Evolutionary conservation across 35 echinoderm and acorn worm species (phyloP).

Genomic region (Apostichopus parvimensis): DNA sequence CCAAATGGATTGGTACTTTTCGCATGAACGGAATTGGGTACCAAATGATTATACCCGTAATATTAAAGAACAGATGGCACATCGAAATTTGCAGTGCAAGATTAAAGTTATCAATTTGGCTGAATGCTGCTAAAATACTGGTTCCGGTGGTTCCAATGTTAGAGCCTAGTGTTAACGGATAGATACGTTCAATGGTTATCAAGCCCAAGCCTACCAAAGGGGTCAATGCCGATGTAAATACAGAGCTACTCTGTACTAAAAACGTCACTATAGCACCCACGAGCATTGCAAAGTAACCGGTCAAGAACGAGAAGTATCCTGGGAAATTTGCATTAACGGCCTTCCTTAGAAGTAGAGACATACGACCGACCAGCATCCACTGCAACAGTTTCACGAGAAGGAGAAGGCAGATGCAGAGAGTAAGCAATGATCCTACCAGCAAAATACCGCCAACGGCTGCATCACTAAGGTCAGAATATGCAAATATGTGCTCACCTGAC

Average conservation of each 20-base stretch:
- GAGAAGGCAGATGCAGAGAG: constrained; percentile 75
- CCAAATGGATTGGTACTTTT: constrained; percentile 67
- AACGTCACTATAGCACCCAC: constrained; percentile 89
- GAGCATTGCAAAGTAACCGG: constrained; percentile 89
- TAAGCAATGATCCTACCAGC: constrained; percentile 43
- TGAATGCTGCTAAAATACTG: constrained; percentile 83
- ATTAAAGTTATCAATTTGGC: constrained; percentile 60
- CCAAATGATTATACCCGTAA: constrained; percentile 85
- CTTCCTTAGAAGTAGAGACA: constrained; percentile 74
- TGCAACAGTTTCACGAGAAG: constrained; percentile 88
- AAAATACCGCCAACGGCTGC: constrained; percentile 51
- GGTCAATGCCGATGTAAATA: constrained; percentile 94
- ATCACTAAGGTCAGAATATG: constrained; percentile 49
- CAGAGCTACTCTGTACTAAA: constrained; percentile 92
- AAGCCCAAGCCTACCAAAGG: constrained; percentile 91
- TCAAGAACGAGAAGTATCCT: constrained; percentile 67
- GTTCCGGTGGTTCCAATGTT: constrained; percentile 97
- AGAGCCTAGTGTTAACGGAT: constrained; percentile 89
- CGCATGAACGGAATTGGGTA: constrained; percentile 92
- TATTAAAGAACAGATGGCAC: constrained; percentile 95
- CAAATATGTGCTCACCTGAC: constrained; percentile 76
- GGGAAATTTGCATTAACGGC: constrained; percentile 94
- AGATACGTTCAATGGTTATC: constrained; percentile 82
- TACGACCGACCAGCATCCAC: constrained; percentile 69
- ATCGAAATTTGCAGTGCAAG: constrained; percentile 83